Conservation (phyloP, 2,888 invertebrate genomes). For the Synanthedon vespiformis region DNA sequence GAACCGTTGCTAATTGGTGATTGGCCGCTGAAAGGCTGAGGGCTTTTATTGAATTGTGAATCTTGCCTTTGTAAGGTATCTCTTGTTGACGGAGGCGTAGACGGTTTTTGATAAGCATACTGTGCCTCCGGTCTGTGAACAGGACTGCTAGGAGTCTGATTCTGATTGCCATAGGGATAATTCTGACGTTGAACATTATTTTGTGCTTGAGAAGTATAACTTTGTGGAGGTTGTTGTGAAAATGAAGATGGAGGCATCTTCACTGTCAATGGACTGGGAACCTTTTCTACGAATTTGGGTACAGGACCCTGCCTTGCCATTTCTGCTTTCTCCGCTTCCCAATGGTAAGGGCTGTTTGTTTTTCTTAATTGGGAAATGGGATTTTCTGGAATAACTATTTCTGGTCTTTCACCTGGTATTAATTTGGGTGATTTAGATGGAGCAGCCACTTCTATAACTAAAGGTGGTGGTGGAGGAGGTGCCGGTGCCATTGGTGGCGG, state of each 20-base stretch:
- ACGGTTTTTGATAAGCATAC: slow-evolving; percentile 47
- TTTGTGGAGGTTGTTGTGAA: slow-evolving; percentile 48
- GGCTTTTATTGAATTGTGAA: slow-evolving; percentile 65
- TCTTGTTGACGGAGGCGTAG: slow-evolving; percentile 47
- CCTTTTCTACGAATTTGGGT: slow-evolving; percentile 59
- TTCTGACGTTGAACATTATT: slow-evolving; percentile 34
- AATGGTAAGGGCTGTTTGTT: slow-evolving; percentile 76
- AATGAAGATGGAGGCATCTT: slow-evolving; percentile 52
- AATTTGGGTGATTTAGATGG: slow-evolving; percentile 60
- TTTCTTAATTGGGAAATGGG: slow-evolving; percentile 78
- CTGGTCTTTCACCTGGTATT: slow-evolving; percentile 73
- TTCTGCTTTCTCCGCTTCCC: slow-evolving; percentile 72
- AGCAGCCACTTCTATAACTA: slow-evolving; percentile 66
- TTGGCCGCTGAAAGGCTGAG: slow-evolving; percentile 52
- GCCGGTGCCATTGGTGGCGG: slow-evolving; percentile 58
- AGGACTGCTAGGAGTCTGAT: slow-evolving; percentile 50
- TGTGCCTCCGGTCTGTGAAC: slow-evolving; percentile 61
- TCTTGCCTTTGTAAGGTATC: slow-evolving; percentile 58
- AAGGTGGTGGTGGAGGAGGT: slow-evolving; percentile 68
- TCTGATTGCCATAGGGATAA: slow-evolving; percentile 33
- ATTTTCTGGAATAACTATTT: slow-evolving; percentile 80
- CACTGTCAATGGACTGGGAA: slow-evolving; percentile 58
- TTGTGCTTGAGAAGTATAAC: slow-evolving; percentile 37
- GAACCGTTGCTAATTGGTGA: slow-evolving; percentile 40
- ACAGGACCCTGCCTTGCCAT: slow-evolving; percentile 58